Conservation (phyloP, 2,797 vertebrate species). For the Coracias cyanogaster region DNA sequence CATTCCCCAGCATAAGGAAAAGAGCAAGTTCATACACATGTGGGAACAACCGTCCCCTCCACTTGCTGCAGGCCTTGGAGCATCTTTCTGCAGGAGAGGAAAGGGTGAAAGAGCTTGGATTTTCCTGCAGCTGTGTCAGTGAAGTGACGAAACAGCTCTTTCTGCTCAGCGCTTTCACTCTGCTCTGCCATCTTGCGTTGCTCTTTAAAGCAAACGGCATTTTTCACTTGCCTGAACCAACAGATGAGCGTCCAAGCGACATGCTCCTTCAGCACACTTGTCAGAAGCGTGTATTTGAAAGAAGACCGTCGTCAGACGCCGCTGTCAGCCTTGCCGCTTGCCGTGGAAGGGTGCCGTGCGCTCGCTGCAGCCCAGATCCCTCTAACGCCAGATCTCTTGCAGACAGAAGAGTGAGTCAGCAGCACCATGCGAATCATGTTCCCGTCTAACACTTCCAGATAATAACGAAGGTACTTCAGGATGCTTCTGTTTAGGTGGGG, state of each 20-base stretch:
- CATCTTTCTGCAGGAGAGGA: not conserved
- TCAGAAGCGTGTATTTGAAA: rapidly evolving
- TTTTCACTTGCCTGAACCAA: not conserved
- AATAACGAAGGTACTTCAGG: not conserved
- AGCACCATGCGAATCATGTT: not conserved
- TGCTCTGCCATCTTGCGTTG: not conserved
- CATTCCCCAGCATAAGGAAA: not conserved
- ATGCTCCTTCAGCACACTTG: rapidly evolving
- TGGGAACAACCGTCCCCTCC: not conserved
- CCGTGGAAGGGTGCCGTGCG: rapidly evolving
- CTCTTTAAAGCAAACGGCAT: not conserved
- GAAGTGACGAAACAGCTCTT: not conserved
- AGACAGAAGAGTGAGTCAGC: slow-evolving; percentile 42
- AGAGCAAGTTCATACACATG: too few species aligned
- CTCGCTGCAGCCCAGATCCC: not conserved
- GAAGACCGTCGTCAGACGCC: rapidly evolving
- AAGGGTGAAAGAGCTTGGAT: not conserved
- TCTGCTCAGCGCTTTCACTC: not conserved
- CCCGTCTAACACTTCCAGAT: not conserved
- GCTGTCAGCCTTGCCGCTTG: rapidly evolving
- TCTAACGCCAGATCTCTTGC: not conserved
- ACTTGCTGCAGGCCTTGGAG: not conserved
- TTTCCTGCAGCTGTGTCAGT: not conserved
- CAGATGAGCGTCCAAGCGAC: not conserved
- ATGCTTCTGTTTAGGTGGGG: not conserved